Conservation (phyloP, 2,797 vertebrate genomes). For the Cryptoblepharus egeriae region DNA sequence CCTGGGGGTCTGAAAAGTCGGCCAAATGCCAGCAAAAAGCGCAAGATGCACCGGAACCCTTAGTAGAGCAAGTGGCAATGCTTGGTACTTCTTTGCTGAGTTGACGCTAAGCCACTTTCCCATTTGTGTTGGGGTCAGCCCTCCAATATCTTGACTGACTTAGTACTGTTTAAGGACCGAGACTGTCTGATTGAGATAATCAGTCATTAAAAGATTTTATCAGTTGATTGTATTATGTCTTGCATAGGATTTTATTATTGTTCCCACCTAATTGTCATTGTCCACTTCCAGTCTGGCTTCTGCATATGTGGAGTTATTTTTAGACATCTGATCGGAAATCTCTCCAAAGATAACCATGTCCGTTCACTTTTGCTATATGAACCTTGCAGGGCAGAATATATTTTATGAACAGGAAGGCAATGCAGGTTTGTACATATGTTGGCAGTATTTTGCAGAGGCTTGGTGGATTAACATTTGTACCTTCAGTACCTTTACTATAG, state of each 20-base stretch:
- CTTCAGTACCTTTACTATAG: no score
- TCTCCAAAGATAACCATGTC: no score
- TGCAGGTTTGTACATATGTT: no score
- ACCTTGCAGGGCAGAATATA: neutral
- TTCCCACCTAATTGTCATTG: neutral
- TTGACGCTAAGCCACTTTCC: neutral
- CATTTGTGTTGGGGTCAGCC: neutral
- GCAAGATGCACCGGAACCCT: slow-evolving; percentile 13
- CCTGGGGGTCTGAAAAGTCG: slow-evolving; percentile 18
- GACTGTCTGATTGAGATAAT: neutral
- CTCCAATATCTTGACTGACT: neutral
- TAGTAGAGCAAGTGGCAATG: slow-evolving; percentile 9
- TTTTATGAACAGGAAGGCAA: neutral
- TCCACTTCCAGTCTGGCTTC: neutral
- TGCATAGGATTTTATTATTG: neutral
- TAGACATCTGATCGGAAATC: neutral
- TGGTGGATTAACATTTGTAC: no score
- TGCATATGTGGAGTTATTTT: neutral
- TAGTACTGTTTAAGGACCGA: neutral
- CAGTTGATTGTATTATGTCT: neutral
- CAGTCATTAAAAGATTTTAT: slow-evolving; percentile 19
- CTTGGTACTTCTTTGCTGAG: neutral
- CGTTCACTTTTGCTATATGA: no score
- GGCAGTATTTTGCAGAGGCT: neutral
- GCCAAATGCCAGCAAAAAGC: slow-evolving; percentile 64